Evolutionary conservation across 2,888 invertebrate genomes (phyloP), one percentile per base, ranked within the genome.

Genomic region (Hirtodrosophila histrioides): DNA sequence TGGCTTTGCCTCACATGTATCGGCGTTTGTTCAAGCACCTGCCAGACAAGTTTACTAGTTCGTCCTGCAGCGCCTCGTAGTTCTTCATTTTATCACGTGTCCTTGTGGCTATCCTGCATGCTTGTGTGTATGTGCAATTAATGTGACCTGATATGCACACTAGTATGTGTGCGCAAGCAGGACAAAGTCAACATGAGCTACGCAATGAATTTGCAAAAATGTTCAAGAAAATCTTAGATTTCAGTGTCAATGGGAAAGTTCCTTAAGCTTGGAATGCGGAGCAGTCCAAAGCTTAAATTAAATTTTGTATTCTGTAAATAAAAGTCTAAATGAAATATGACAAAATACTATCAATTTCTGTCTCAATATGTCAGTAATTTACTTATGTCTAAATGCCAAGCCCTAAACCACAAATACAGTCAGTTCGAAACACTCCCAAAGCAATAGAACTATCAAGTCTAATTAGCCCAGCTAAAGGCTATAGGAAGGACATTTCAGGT

Each of bases 1-100:
- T 7, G 44, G 49, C 37, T 66, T 60, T 57, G 49, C 35, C 56
- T 44, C 33, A 35, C 41, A 41, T 3, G 33, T 63, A 72, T 72
- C 71, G 72, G 70, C 51, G 49, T 55, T 62, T 31, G 63, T 48
- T 72, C 56, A 75, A 75, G 70, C 70, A 72, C 70, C 75, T 75
- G 63, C n/a, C 54, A 53, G 57, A 69, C 69, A 75, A 62, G 53
- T 58, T 57, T 1, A 17, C 17, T 33, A 43, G 68, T 67, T 69
- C 24, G 48, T 57, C 17, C 37, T 39, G 48, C 66, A 56, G 40
- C 48, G 43, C 39, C 75, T 53, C 58, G 50, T 45, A 51, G 41
- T 31, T 40, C 41, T 56, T 56, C 37, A 50, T 37, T 56, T 55
- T 45, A 39, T 23, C 56, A n/a, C 51, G 35, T 56, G 63, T 72